Evolutionary conservation across 1,140 invertebrate species (phyloP).

Genomic region (Cotesia vestalis): DNA sequence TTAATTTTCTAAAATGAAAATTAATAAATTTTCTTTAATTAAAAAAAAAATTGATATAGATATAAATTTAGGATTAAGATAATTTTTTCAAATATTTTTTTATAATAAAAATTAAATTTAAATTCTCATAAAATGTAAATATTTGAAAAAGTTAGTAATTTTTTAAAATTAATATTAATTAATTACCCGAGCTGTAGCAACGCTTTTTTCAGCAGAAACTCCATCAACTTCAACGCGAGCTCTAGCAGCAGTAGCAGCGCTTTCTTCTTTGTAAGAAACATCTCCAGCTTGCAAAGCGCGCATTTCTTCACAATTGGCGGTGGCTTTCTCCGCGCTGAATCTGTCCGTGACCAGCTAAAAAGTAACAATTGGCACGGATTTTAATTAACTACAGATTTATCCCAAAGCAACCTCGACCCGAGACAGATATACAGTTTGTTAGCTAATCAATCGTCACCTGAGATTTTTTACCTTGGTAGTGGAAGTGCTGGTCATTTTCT

Average conservation of each 20-base stretch:
- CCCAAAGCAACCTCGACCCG: conserved; percentile 20
- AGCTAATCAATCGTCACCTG: conserved; percentile 34
- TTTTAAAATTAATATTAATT: not conserved
- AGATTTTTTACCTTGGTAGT: conserved; percentile 72
- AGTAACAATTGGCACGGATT: not conserved
- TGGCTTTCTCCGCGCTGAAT: conserved; percentile 80
- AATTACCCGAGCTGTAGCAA: conserved; percentile 76
- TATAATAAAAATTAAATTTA: too few species aligned
- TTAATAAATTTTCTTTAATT: too few species aligned
- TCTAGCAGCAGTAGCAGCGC: conserved; percentile 69
- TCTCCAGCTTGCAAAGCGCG: conserved; percentile 82
- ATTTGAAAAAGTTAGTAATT: conserved; percentile 21
- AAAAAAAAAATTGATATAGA: too few species aligned
- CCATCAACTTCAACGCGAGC: conserved; percentile 78
- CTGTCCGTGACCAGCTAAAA: conserved; percentile 78
- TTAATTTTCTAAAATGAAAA: too few species aligned
- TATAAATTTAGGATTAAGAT: too few species aligned
- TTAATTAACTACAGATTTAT: conserved; percentile 1
- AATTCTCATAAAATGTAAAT: not conserved
- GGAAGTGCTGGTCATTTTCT: conserved; percentile 78
- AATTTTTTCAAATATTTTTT: too few species aligned
- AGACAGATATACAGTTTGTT: not conserved
- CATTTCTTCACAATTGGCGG: conserved; percentile 80
- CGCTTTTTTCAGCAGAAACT: conserved; percentile 78
- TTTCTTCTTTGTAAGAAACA: conserved; percentile 80